Evolutionary conservation across 1,140 invertebrate species (phyloP), one percentile per base, ranked within the genome.

Genomic region (Drosophila subobscura): DNA sequence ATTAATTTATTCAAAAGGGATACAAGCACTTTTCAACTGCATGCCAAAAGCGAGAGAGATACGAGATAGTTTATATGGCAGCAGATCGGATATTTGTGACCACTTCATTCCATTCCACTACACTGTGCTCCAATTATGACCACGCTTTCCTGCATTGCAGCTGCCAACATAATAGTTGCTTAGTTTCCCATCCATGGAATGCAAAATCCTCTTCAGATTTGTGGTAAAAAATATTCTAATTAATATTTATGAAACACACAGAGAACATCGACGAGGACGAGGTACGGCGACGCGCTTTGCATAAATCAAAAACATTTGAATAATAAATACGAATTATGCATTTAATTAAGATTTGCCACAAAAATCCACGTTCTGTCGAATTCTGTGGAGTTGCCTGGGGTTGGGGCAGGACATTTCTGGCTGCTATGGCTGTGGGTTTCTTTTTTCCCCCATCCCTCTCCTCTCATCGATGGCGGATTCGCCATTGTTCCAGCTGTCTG

Each of bases 1-100:
- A 79, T 90, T 90, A 90, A 90, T 90, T 90, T 90, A 90, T 90
- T 90, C 89, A 90, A 90, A 90, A 79, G 89, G 88, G 88, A 84
- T 88, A 72, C 73, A 78, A 85, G 85, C 79, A 79, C 67, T 74
- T 83, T 77, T 61, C 74, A 68, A 74, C 55, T 53, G 25, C 71
- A 51, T 37, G 45, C 49, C 29, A 53, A 37, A 20, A 25, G 22
- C 6, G 6, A 44, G 20, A 44, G 20, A 44, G 53, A 55, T 37
- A 37, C 10, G 40, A 14, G 40, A 23, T n/a, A 10, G 33, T 12
- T 4, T 8, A 8, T 3, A 33, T 8, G 8, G 29, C 14, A 8
- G 22, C 12, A 20, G 42, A 33, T 22, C 29, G 6, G 52, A 33
- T 54, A 33, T 44, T 27, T 27, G 14, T 59, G 37, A 20, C 14